phyloP scores from a whole-genome alignment of 2,797 vertebrate species.

The Gymnopithys bicolor region DNA sequence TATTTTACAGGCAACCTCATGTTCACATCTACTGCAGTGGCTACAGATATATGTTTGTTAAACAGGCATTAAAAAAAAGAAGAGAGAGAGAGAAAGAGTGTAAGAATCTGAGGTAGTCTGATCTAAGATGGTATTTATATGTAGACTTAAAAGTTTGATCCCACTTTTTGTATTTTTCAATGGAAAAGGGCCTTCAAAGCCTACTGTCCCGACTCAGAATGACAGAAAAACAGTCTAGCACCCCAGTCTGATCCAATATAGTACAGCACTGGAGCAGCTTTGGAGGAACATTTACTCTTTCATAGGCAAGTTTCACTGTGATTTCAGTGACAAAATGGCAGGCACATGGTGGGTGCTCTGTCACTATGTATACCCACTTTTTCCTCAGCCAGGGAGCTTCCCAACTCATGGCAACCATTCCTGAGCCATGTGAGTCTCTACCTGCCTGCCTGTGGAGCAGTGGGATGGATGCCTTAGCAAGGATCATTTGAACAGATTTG shows the following conservation, averaged over 20 bases:
- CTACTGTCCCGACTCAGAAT: background rate
- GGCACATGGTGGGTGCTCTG: background rate
- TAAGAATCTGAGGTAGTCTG: background rate
- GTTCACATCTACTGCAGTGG: background rate
- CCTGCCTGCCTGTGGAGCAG: fast-evolving
- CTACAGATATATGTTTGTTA: background rate
- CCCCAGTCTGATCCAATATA: background rate
- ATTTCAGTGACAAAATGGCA: background rate
- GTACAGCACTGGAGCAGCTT: background rate
- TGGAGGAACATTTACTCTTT: background rate
- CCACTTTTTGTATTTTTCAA: background rate
- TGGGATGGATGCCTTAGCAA: background rate
- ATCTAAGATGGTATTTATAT: background rate
- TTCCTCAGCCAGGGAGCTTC: too few species aligned
- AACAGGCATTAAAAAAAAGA: background rate
- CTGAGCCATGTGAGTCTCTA: background rate
- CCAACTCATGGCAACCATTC: fast-evolving
- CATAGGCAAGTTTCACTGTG: background rate
- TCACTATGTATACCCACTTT: fast-evolving
- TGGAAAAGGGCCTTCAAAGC: background rate
- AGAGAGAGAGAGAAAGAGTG: background rate
- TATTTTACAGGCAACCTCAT: background rate
- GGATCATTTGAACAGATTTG: background rate
- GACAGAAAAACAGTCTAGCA: too few species aligned
- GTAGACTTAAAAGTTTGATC: background rate